A percentile compares a stretch with the other conserved stretches of the same genome.
phyloP scores from a whole-genome alignment of 2,113 vertebrate genomes.

The Collichthys lucidus region DNA sequence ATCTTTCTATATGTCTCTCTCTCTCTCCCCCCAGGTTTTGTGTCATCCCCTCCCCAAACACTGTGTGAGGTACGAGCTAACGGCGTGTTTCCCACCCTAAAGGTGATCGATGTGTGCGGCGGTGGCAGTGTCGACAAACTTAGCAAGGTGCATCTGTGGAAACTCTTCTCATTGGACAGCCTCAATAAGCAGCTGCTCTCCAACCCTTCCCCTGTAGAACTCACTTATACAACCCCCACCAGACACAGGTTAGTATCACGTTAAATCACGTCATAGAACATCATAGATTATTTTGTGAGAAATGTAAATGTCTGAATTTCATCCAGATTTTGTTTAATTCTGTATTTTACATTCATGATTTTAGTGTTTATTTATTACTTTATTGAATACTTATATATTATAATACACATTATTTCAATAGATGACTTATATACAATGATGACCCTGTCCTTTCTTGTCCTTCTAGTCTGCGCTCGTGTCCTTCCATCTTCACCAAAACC shows the following conservation, averaged over 20 bases:
- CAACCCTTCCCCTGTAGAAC: constrained; percentile 83
- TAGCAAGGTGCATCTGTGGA: constrained; percentile 88
- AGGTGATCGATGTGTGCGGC: constrained; percentile 83
- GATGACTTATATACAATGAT: neutral
- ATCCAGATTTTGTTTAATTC: neutral
- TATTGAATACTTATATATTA: no score
- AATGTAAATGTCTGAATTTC: neutral
- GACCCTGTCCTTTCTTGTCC: constrained; percentile 22
- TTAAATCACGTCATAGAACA: neutral
- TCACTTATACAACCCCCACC: constrained; percentile 85
- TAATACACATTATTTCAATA: no score
- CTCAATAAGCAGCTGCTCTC: constrained; percentile 87
- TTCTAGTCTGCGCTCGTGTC: constrained; percentile 79
- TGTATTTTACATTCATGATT: neutral
- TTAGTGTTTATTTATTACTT: neutral
- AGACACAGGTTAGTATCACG: constrained; percentile 85
- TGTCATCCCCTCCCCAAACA: constrained; percentile 42
- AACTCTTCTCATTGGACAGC: constrained; percentile 88
- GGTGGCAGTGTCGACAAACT: constrained; percentile 82
- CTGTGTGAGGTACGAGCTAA: constrained; percentile 84
- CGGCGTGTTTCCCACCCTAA: constrained; percentile 86
- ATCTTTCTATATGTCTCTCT: neutral
- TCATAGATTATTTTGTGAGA: neutral
- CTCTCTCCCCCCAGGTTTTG: constrained; percentile 37
- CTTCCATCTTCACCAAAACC: constrained; percentile 84